Base-by-base conservation (phyloP, 2,888 invertebrate species). In the Amiota minor region DNA sequence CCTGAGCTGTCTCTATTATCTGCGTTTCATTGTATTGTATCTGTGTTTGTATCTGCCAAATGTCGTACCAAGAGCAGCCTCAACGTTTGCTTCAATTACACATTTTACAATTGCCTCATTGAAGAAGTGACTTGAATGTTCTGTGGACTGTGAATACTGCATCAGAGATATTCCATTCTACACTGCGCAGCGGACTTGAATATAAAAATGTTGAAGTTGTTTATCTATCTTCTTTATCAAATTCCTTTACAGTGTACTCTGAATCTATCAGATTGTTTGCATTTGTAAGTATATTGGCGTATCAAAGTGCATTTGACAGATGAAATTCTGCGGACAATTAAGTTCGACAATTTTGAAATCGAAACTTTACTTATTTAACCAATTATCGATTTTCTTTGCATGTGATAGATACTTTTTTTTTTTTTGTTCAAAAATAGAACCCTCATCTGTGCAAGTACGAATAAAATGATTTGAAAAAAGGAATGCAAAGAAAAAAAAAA, bases 251-350 rank as follows among this genome's bases (percentile, higher is more conserved):
- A 65, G 65, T 65, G 65, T 45, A 45, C 11, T 18, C 45, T 10
- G 18, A 46, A 8, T 46, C 18, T 59, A 65, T 11, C 65, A 12
- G 16, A 47, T 18, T 2, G 12, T 65, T 11, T 65, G 1, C 10
- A 3, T 2, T 9, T 65, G n/a, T 18, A 3, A 14, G 59, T 23
- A 10, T 16, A 45, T 46, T 64, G 64, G 46, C 64, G 64, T n/a
- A 53, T 35, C 62, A 72, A 73, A 72, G 67, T 71, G 74, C 72
- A 67, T 74, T 59, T 73, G 75, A 75, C 69, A 65, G 72, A 73
- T 76, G 47, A 45, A 65, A n/a, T 71, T 55, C 18, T 53, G 47
- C 64, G 45, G 49, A 46, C 65, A 65, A 45, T 62, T 71, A 53
- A n/a, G 35, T 53, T 16, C 47, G 65, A 65, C 47, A 65, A 35